phyloP scores from a whole-genome alignment of 2,888 invertebrate genomes.

The Muschampia plurimacula region DNA sequence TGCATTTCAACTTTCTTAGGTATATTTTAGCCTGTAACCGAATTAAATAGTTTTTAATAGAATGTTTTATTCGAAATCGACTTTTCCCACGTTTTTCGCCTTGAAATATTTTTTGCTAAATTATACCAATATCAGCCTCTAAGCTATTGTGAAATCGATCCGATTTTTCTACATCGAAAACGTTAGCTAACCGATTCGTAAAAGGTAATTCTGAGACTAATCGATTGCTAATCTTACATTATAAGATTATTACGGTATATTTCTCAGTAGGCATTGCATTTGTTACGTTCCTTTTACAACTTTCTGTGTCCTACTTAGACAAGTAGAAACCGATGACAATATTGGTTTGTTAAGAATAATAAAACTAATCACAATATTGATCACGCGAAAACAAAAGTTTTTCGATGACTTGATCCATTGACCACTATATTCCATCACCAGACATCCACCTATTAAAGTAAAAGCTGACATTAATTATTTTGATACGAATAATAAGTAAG shows the following conservation, averaged over 20 bases:
- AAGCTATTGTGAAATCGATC: constrained; percentile 55
- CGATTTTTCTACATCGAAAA: constrained; percentile 63
- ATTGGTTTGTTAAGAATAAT: too few species aligned
- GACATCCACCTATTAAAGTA: too few species aligned
- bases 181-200: constrained; percentile 58
- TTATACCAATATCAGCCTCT: constrained; percentile 43
- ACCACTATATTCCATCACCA: too few species aligned
- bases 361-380: not conserved
- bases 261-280: constrained; percentile 53
- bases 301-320: constrained; percentile 29
- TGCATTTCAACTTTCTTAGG: not conserved
- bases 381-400: not conserved
- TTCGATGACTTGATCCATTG: too few species aligned
- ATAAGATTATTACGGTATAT: constrained; percentile 53
- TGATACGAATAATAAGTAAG: too few species aligned
- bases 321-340: constrained; percentile 11
- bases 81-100: constrained; percentile 12
- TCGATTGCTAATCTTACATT: constrained; percentile 68
- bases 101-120: constrained; percentile 30
- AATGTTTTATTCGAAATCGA: constrained; percentile 6
- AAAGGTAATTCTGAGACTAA: constrained; percentile 58
- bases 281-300: constrained; percentile 31
- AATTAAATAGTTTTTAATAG: constrained; percentile 2
- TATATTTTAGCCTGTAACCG: not conserved
- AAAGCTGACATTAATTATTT: too few species aligned